Percentiles rank a stretch among this genome's conserved stretches.
Evolutionary conservation across 2,888 invertebrate species (phyloP).

Genomic region (Kuschelorhynchus macadamiae): DNA sequence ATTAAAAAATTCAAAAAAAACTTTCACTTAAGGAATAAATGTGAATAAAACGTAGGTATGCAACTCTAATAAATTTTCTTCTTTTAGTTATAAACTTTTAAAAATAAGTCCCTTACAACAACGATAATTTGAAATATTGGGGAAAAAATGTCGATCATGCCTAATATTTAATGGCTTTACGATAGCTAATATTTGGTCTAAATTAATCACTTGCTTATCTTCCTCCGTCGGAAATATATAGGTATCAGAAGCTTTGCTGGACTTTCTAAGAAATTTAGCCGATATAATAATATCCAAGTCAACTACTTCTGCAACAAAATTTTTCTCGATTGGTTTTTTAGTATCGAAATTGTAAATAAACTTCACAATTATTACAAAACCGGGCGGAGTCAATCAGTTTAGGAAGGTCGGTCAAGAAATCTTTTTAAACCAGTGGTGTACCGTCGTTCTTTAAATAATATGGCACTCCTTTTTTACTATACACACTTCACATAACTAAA

Average conservation of each 20-base stretch:
- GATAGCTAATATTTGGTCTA: conserved; percentile 3
- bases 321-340: neutral
- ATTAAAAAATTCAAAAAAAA: neutral
- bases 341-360: conserved; percentile 6
- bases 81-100: too few species aligned
- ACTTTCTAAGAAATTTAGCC: neutral
- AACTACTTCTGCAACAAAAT: conserved; percentile 3
- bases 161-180: neutral
- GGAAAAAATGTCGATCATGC: neutral
- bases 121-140: neutral
- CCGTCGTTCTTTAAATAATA: too few species aligned
- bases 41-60: too few species aligned
- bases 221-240: conserved; percentile 1
- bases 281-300: neutral
- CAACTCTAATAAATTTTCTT: too few species aligned
- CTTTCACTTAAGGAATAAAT: too few species aligned
- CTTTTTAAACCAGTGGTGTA: too few species aligned
- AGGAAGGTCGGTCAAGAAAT: too few species aligned
- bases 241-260: conserved; percentile 1
- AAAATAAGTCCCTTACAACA: conserved; percentile 4
- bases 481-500: too few species aligned
- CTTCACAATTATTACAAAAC: conserved; percentile 3
- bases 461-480: too few species aligned
- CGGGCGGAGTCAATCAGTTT: too few species aligned
- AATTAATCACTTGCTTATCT: conserved; percentile 2